These are phyloP conservation scores for Saguinus imperator DNA, from an alignment of 2,113 vertebrate species.

Conservation along the genomic window DNA sequence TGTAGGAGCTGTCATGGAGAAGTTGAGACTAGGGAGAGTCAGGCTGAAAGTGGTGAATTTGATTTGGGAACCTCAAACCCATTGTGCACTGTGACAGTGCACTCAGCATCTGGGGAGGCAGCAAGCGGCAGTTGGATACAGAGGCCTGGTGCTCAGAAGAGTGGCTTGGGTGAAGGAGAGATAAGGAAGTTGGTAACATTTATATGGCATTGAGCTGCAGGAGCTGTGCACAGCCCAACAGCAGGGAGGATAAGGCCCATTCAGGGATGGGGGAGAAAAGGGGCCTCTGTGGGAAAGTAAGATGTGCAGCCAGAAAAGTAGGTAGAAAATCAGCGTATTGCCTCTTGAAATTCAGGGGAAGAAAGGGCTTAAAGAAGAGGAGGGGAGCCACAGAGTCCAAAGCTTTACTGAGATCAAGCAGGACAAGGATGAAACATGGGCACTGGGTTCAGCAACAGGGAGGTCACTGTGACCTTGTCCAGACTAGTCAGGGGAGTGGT, in stretches of 20 bases:
- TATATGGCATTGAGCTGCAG: not conserved
- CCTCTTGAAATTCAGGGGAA: slow-evolving; percentile 45
- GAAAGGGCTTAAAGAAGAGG: slow-evolving; percentile 41
- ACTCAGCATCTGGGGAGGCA: not conserved
- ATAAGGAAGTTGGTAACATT: slow-evolving; percentile 44
- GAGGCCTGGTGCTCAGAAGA: not conserved
- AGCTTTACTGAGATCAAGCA: slow-evolving; percentile 31
- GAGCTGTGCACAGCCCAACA: not conserved
- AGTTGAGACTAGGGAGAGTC: not conserved
- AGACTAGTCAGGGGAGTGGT: not conserved
- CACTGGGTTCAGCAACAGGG: not conserved
- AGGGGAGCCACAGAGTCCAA: slow-evolving; percentile 25
- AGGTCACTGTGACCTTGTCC: slow-evolving; percentile 27
- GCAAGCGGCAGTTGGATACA: not conserved
- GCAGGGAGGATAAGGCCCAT: not conserved
- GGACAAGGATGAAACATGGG: slow-evolving; percentile 16
- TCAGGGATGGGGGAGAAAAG: not conserved
- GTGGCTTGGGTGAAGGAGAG: not conserved
- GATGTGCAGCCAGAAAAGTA: not conserved
- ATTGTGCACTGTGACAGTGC: not conserved
- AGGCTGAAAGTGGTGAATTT: not conserved
- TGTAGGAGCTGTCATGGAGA: not conserved
- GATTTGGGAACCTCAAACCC: not conserved
- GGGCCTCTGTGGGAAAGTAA: not conserved
- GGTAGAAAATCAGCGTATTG: not conserved